Conservation (phyloP, 2,113 vertebrate species). For the Narcine bancroftii region DNA sequence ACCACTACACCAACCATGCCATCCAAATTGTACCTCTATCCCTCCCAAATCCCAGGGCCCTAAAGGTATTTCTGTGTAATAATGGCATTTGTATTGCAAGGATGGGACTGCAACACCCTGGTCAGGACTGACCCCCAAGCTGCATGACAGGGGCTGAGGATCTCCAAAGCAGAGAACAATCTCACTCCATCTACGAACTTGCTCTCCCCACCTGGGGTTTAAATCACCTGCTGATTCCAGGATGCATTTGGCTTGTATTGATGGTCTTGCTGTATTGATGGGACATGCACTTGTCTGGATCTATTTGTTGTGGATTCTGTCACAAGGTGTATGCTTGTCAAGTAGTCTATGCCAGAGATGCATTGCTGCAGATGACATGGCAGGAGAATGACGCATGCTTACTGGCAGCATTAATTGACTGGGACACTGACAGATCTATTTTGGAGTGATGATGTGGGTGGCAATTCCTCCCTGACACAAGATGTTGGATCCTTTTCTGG, state of each 20-base stretch:
- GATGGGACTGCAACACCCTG: background rate
- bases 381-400: too few relatives aligned
- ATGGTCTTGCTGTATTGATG: too few relatives aligned
- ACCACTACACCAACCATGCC: too few relatives aligned
- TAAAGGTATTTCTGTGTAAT: background rate
- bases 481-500: background rate
- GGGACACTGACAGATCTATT: too few relatives aligned
- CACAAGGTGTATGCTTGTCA: background rate
- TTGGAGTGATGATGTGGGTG: background rate
- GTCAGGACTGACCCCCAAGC: background rate
- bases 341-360: too few relatives aligned
- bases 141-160: background rate
- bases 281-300: too few relatives aligned
- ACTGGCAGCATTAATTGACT: too few relatives aligned
- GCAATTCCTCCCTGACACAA: background rate
- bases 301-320: background rate
- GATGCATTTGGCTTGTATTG: background rate
- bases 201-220: too few relatives aligned
- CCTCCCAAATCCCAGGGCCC: background rate
- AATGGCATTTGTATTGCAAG: background rate
- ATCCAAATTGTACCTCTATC: too few relatives aligned
- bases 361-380: too few relatives aligned
- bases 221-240: background rate
- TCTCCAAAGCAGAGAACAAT: background rate
- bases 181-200: too few relatives aligned